Conservation (phyloP, 2,113 vertebrate genomes). For the Castor canadensis region DNA sequence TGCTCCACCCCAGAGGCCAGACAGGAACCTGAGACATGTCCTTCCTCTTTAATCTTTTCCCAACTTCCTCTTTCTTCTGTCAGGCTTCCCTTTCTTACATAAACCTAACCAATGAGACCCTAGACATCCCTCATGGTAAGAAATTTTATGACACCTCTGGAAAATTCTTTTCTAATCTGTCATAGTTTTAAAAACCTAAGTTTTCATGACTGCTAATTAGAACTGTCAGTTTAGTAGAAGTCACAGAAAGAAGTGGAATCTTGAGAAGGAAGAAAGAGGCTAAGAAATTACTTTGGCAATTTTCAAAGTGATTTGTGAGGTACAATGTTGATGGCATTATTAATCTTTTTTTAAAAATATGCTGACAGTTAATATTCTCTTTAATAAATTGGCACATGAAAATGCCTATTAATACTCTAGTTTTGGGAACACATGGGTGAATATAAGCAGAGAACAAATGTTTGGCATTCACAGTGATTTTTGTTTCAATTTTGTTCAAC, state of each 20-base stretch:
- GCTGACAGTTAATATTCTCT: constrained; percentile 44
- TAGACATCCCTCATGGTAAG: constrained; percentile 72
- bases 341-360: constrained; percentile 66
- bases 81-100: constrained; percentile 47
- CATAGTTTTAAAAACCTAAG: constrained; percentile 74
- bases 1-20: background rate
- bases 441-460: constrained; percentile 80
- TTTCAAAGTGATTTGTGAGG: constrained; percentile 67
- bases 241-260: constrained; percentile 64
- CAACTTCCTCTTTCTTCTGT: background rate
- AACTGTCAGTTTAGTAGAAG: constrained; percentile 79
- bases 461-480: constrained; percentile 50
- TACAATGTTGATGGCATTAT: constrained; percentile 61
- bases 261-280: constrained; percentile 32
- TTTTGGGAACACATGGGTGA: constrained; percentile 52
- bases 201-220: constrained; percentile 82
- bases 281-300: constrained; percentile 49
- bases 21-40: background rate
- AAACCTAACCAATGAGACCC: constrained; percentile 71
- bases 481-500: constrained; percentile 31
- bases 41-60: background rate
- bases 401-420: constrained; percentile 57
- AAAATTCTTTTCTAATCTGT: constrained; percentile 79
- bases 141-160: constrained; percentile 78
- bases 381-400: constrained; percentile 70